Percentiles rank a stretch among this genome's conserved stretches.
Evolutionary conservation across 30 jellyfish, hydroid and myxozoan genomes (phyloP).

Genomic region (Phacellophora camtschatica): DNA sequence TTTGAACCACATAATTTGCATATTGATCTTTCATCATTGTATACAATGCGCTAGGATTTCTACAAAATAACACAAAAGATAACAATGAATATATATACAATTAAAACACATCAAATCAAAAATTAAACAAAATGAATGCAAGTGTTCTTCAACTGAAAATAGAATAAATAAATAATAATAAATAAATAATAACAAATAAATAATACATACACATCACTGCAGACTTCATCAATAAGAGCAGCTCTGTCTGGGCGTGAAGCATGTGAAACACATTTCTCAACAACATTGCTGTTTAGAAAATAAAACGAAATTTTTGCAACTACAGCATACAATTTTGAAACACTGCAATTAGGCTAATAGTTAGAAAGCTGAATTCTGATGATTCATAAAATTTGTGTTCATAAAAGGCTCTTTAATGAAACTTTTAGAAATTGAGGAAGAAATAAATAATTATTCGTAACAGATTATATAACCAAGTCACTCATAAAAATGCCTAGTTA

Average conservation of each 20-base stretch:
- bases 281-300: constrained; percentile 84
- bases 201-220: constrained; percentile 89
- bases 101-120: background rate
- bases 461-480: too few relatives aligned
- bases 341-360: too few relatives aligned
- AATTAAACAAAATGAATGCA: too few relatives aligned
- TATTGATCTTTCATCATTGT: constrained; percentile 98
- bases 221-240: constrained; percentile 88
- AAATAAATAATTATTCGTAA: too few relatives aligned
- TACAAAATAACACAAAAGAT: background rate
- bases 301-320: too few relatives aligned
- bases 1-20: constrained; percentile 98
- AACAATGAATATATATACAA: background rate
- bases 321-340: background rate
- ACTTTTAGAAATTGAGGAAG: background rate
- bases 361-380: too few relatives aligned
- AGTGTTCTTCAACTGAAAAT: background rate
- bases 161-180: background rate
- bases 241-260: constrained; percentile 91
- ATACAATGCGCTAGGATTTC: constrained; percentile 82
- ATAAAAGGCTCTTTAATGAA: background rate
- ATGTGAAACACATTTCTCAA: constrained; percentile 95
- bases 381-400: too few relatives aligned
- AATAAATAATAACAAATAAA: background rate
- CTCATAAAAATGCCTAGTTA: too few relatives aligned